These are phyloP conservation scores for Rhingia campestris DNA, from an alignment of 2,888 invertebrate genomes.

Conservation along the genomic window DNA sequence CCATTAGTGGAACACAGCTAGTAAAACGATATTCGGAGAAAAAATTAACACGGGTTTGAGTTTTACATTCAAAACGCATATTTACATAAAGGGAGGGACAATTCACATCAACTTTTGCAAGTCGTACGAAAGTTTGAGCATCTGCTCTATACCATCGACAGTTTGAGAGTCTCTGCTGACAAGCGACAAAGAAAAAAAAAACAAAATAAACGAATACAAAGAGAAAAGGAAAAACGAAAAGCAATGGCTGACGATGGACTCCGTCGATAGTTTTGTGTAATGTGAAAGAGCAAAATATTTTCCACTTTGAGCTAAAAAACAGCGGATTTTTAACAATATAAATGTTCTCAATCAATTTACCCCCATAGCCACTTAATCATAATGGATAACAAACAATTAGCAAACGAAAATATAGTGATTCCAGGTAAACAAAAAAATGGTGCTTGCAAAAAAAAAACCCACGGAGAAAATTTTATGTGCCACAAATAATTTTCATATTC, in stretches of 20 bases:
- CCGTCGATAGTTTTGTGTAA: conserved; percentile 66
- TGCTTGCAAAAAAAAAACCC: conserved; percentile 24
- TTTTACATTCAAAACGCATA: no score
- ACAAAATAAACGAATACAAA: conserved; percentile 40
- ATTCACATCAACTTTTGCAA: not conserved
- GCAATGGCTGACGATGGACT: conserved; percentile 69
- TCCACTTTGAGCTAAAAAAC: conserved; percentile 68
- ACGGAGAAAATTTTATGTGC: conserved; percentile 32
- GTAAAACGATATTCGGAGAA: no score
- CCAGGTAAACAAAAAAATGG: conserved; percentile 81
- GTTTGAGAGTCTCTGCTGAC: conserved; percentile 7
- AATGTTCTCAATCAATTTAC: conserved; percentile 69
- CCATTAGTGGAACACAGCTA: no score
- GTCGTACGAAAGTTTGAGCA: not conserved
- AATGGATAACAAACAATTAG: conserved; percentile 83
- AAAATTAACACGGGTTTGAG: no score
- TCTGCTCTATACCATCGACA: not conserved
- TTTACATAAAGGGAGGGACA: no score
- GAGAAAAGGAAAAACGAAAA: conserved; percentile 43
- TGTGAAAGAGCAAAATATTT: conserved; percentile 70
- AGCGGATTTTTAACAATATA: conserved; percentile 59
- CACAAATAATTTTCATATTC: conserved; percentile 26
- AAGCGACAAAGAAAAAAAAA: conserved; percentile 3
- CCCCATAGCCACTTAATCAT: conserved; percentile 73
- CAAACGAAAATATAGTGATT: conserved; percentile 82